Evolutionary conservation across 2,888 invertebrate species (phyloP).

Genomic region (Ganaspis brasiliensis): DNA sequence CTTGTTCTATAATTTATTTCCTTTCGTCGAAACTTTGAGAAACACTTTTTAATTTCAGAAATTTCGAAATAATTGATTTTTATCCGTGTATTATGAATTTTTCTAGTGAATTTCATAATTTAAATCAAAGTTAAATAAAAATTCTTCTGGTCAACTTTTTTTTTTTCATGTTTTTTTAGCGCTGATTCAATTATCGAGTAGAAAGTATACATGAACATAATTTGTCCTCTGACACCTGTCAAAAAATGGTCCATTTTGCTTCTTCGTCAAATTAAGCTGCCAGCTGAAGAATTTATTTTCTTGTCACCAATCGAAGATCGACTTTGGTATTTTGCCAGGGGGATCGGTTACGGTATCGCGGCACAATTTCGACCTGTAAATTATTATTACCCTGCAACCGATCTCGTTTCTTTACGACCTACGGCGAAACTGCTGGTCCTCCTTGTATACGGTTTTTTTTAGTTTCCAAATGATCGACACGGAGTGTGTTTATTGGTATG

Average conservation of each 20-base stretch:
- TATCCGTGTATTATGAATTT: too few relatives aligned
- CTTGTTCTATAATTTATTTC: neutral
- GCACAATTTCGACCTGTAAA: slow-evolving; percentile 39
- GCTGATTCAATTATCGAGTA: neutral
- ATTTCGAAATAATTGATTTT: too few relatives aligned
- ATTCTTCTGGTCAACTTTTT: too few relatives aligned
- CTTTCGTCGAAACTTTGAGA: neutral
- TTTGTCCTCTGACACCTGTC: slow-evolving; percentile 8
- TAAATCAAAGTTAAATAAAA: too few relatives aligned
- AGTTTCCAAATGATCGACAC: slow-evolving; percentile 39
- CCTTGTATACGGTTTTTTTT: slow-evolving; percentile 15
- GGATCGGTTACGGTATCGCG: slow-evolving; percentile 37
- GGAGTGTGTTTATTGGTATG: slow-evolving; percentile 27
- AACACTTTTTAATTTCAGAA: too few relatives aligned
- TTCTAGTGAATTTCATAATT: too few relatives aligned
- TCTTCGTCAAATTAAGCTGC: slow-evolving; percentile 15
- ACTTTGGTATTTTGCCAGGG: slow-evolving; percentile 12
- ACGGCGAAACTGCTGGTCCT: slow-evolving; percentile 29
- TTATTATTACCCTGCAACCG: slow-evolving; percentile 41
- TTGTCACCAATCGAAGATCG: slow-evolving; percentile 35
- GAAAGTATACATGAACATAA: slow-evolving; percentile 14
- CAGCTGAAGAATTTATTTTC: slow-evolving; percentile 24
- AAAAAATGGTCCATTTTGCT: slow-evolving; percentile 18
- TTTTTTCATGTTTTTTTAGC: too few relatives aligned
- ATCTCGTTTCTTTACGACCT: slow-evolving; percentile 41